A percentile compares a stretch with the other conserved stretches of the same genome.
These are phyloP conservation scores for Chanos chanos DNA, from an alignment of 2,797 vertebrate genomes.

Conservation along the genomic window DNA sequence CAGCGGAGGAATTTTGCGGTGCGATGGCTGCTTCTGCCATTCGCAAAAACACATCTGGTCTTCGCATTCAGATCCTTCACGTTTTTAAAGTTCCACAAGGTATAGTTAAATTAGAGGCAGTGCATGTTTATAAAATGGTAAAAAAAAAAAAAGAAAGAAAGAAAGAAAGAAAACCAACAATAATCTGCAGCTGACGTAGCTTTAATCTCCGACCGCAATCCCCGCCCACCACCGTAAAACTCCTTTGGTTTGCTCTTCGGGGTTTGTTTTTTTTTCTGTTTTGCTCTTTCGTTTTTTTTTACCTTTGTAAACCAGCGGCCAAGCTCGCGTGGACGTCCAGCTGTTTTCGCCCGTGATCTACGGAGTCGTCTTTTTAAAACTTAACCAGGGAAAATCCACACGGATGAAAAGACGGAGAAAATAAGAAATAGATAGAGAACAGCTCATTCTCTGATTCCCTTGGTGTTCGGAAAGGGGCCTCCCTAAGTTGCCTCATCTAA, in stretches of 20 bases:
- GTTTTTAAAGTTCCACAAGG: constrained; percentile 70
- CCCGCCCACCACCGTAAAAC: no score
- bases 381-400: not conserved
- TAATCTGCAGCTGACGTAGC: constrained; percentile 71
- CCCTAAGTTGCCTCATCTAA: constrained; percentile 60
- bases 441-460: constrained; percentile 12
- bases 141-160: no score
- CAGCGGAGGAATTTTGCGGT: not conserved
- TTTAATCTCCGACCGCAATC: constrained; percentile 54
- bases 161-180: constrained; percentile 73
- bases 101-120: constrained; percentile 74
- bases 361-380: no score
- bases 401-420: not conserved
- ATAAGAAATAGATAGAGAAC: not conserved
- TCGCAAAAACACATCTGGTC: constrained; percentile 71
- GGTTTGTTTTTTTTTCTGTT: no score
- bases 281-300: constrained; percentile 46
- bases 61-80: constrained; percentile 62
- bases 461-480: no score
- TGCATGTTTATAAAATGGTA: constrained; percentile 73
- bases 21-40: constrained; percentile 49
- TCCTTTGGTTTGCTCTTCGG: no score
- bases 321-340: not conserved
- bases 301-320: not conserved
- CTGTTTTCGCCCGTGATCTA: not conserved